Percentiles rank a stretch among this genome's conserved stretches.
phyloP scores from a whole-genome alignment of 2,888 invertebrate genomes.

The Nephrocerus scutellatus region DNA sequence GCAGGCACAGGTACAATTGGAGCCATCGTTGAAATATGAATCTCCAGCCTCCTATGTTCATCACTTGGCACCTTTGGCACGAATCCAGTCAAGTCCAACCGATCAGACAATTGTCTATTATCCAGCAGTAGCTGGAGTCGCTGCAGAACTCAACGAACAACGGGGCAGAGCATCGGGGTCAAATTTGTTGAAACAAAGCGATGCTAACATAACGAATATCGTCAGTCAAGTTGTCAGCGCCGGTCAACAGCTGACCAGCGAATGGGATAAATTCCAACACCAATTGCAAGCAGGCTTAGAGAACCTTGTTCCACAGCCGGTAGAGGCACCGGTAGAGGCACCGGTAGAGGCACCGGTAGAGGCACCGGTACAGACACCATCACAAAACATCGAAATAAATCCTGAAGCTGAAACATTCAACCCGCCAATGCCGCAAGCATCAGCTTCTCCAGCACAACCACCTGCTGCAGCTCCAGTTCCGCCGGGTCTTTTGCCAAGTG shows the following conservation, averaged over 20 bases:
- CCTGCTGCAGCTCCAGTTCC: slow-evolving; percentile 52
- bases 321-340: too few species aligned
- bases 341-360: too few species aligned
- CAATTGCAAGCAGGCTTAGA: slow-evolving; percentile 18
- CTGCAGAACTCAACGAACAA: slow-evolving; percentile 13
- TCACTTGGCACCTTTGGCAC: slow-evolving; percentile 39
- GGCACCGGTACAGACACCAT: slow-evolving; percentile 22
- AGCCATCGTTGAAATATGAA: slow-evolving; percentile 35
- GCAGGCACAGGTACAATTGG: slow-evolving; percentile 43
- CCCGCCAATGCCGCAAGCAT: slow-evolving; percentile 16
- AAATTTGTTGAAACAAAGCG: too few species aligned
- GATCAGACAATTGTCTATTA: slow-evolving; percentile 44
- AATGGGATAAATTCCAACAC: slow-evolving; percentile 17
- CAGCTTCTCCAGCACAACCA: slow-evolving; percentile 39
- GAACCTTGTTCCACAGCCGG: slow-evolving; percentile 13
- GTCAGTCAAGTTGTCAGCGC: slow-evolving; percentile 17
- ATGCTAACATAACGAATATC: slow-evolving; percentile 16
- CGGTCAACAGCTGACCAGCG: slow-evolving; percentile 16
- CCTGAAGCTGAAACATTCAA: slow-evolving; percentile 7
- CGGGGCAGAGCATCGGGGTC: too few species aligned
- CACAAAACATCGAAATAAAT: slow-evolving; percentile 16
- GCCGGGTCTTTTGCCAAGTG: too few species aligned
- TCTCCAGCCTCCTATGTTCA: slow-evolving; percentile 28
- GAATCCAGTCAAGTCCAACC: slow-evolving; percentile 35
- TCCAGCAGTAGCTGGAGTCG: slow-evolving; percentile 31